Percentiles rank a stretch among this genome's conserved stretches.
Conservation (phyloP, 2,888 invertebrate species). For the Philereme transversata region DNA sequence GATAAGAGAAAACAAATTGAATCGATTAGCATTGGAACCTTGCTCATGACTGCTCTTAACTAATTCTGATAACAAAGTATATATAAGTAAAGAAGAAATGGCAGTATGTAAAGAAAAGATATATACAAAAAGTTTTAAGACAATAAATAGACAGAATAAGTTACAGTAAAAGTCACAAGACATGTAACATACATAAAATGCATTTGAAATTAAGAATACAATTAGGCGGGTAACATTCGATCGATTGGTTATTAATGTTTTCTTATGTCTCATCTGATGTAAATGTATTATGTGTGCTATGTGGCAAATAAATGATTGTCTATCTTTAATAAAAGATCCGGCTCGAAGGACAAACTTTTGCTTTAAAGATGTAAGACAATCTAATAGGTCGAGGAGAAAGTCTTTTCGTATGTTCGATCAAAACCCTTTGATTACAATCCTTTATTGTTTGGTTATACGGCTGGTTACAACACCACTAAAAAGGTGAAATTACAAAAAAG, state of each 20-base stretch:
- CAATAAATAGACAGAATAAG: slow-evolving; percentile 1
- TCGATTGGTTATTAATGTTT: background rate
- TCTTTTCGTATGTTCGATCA: no score
- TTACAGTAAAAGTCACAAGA: slow-evolving; percentile 11
- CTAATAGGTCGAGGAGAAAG: no score
- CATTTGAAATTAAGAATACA: background rate
- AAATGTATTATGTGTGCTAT: no score
- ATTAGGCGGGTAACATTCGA: background rate
- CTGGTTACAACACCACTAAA: no score
- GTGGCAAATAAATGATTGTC: no score
- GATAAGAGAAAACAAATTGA: slow-evolving; percentile 11
- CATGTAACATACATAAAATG: slow-evolving; percentile 11
- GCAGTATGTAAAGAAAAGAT: slow-evolving; percentile 13
- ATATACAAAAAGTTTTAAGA: slow-evolving; percentile 9
- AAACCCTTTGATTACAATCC: no score
- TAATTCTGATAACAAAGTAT: slow-evolving; percentile 4
- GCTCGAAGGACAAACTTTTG: slow-evolving; percentile 1
- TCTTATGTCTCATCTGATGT: no score
- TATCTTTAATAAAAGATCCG: background rate
- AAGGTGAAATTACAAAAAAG: no score
- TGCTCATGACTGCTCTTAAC: slow-evolving; percentile 25
- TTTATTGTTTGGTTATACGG: no score
- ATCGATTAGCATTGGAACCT: slow-evolving; percentile 8
- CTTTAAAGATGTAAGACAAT: background rate
- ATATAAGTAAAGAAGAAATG: slow-evolving; percentile 16